phyloP scores from a whole-genome alignment of 1,140 invertebrate species.

The Geopemphigus sp. region DNA sequence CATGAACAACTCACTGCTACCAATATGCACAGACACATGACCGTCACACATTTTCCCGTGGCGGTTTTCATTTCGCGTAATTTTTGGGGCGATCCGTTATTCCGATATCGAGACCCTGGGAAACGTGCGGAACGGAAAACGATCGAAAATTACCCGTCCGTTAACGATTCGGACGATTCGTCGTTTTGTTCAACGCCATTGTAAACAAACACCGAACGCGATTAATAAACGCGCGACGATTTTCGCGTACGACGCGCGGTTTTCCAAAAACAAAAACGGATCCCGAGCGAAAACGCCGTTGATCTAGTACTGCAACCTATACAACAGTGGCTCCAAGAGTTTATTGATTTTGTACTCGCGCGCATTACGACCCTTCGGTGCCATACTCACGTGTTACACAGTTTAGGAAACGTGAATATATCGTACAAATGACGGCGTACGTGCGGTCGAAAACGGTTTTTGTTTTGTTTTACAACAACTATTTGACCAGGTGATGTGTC shows the following conservation, averaged over 20 bases:
- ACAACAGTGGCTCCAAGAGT: background rate
- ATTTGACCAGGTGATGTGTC: constrained; percentile 10
- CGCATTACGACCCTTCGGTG: background rate
- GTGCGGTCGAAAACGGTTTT: background rate
- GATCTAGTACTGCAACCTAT: background rate
- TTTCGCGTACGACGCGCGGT: too few species aligned
- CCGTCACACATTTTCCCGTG: background rate
- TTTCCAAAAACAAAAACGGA: too few species aligned
- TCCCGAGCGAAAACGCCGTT: too few species aligned
- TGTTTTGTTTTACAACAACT: background rate
- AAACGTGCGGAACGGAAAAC: too few species aligned
- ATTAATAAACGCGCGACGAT: too few species aligned
- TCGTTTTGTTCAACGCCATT: background rate
- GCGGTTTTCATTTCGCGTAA: background rate
- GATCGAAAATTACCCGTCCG: background rate
- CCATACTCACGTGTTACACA: background rate
- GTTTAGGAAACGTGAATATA: constrained; percentile 25
- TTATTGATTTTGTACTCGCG: background rate
- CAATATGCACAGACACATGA: background rate
- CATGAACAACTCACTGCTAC: background rate
- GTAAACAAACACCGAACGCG: too few species aligned
- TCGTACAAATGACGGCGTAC: background rate
- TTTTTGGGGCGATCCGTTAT: background rate
- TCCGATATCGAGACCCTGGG: background rate
- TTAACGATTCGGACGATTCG: background rate